A percentile compares a stretch with the other conserved stretches of the same genome.
phyloP scores from a whole-genome alignment of 2,888 invertebrate genomes.

The Empis livida region DNA sequence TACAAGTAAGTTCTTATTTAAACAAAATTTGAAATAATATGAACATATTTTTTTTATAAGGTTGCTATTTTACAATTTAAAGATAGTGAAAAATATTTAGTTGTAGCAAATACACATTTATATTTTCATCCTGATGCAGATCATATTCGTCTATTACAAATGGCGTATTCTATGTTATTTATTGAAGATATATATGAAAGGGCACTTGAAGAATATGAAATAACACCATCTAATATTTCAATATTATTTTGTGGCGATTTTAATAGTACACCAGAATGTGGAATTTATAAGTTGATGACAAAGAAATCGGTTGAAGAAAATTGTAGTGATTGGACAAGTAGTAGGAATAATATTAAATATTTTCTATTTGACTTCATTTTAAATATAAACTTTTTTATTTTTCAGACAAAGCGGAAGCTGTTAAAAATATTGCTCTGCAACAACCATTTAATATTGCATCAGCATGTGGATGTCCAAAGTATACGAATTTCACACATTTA shows the following conservation, averaged over 20 bases:
- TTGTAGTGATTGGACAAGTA: constrained; percentile 64
- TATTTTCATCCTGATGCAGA: constrained; percentile 88
- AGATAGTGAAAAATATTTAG: constrained; percentile 44
- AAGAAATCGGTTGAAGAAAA: constrained; percentile 49
- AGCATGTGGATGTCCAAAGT: constrained; percentile 72
- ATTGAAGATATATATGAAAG: constrained; percentile 43
- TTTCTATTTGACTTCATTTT: background rate
- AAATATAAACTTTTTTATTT: background rate
- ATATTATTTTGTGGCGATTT: constrained; percentile 85
- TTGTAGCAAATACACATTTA: constrained; percentile 80
- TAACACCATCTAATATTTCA: constrained; percentile 38
- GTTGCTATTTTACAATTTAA: constrained; percentile 43
- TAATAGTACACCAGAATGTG: constrained; percentile 75
- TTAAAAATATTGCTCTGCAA: constrained; percentile 45
- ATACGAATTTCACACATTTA: constrained; percentile 69
- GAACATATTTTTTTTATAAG: constrained; percentile 20
- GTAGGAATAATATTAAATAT: constrained; percentile 44
- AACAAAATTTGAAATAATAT: background rate
- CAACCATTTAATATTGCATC: constrained; percentile 56
- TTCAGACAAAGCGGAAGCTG: constrained; percentile 51
- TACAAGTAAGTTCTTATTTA: constrained; percentile 38
- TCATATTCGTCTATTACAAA: constrained; percentile 78
- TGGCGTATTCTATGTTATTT: constrained; percentile 57
- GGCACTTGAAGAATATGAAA: constrained; percentile 17
- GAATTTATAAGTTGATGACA: constrained; percentile 66